Conservation (phyloP, 37 sponge, comb jelly and placozoan genomes). For the Oopsacas minuta region DNA sequence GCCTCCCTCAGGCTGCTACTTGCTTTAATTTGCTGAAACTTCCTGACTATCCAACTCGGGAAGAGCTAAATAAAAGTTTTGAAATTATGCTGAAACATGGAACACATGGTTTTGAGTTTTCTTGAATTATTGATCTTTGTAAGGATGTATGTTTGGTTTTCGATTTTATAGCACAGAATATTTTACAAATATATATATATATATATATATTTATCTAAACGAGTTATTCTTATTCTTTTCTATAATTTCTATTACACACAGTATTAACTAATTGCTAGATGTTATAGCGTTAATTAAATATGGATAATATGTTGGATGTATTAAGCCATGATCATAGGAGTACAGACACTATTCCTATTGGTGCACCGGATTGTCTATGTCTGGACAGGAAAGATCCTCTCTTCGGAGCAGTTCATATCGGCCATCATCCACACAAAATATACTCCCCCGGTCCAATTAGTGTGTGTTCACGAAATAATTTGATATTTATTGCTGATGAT, state of each 20-base stretch:
- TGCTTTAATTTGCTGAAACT: constrained; percentile 90
- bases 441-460: not conserved
- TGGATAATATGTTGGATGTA: not conserved
- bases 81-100: constrained; percentile 62
- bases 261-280: not conserved
- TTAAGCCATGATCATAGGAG: not conserved
- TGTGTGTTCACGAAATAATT: not conserved
- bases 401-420: not conserved
- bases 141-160: not conserved
- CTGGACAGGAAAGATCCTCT: not conserved
- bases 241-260: no score
- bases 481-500: not conserved
- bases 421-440: not conserved
- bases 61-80: constrained; percentile 44
- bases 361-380: not conserved
- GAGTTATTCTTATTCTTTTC: no score
- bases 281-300: not conserved
- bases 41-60: constrained; percentile 61
- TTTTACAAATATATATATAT: no score
- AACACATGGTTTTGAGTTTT: constrained; percentile 45
- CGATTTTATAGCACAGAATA: no score
- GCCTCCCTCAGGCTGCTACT: constrained; percentile 83
- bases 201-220: no score
- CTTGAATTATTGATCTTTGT: constrained; percentile 17
- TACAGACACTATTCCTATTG: not conserved